Evolutionary conservation across 2,888 invertebrate genomes (phyloP).

Genomic region (Helleia helle): DNA sequence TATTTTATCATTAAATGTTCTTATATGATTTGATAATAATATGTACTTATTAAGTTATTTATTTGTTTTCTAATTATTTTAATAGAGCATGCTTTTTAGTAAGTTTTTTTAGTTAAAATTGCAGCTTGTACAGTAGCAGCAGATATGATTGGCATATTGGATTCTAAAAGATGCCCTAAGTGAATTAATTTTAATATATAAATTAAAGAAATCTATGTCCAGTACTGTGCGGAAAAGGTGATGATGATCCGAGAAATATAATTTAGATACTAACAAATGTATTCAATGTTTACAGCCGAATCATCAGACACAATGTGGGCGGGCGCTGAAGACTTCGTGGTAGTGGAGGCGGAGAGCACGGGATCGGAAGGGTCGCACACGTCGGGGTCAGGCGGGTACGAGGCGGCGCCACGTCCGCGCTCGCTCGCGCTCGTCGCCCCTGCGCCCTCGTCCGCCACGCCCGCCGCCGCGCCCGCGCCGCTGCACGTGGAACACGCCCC

Average conservation of each 20-base stretch:
- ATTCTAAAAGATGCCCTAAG: no score
- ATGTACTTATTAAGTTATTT: not conserved
- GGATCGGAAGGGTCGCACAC: constrained; percentile 49
- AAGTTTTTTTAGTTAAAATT: no score
- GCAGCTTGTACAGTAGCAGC: no score
- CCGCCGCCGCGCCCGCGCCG: constrained; percentile 14
- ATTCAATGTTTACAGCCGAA: constrained; percentile 37
- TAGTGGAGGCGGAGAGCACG: constrained; percentile 82
- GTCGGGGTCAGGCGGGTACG: constrained; percentile 43
- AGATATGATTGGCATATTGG: no score
- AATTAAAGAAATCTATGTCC: no score
- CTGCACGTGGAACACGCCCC: constrained; percentile 17
- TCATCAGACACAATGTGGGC: constrained; percentile 72
- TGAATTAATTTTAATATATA: no score
- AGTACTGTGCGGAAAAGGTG: no score
- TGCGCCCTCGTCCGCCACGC: constrained; percentile 24
- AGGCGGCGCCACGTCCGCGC: constrained; percentile 57
- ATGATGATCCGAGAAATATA: not conserved
- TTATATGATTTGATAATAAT: no score
- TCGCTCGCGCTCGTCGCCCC: constrained; percentile 39
- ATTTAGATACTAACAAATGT: not conserved
- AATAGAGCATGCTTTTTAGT: no score
- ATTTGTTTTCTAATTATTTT: not conserved
- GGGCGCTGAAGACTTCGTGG: constrained; percentile 88
- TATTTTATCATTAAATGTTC: no score